Evolutionary conservation across 2,113 vertebrate genomes (phyloP).

Genomic region (Orientallactaga bullata): DNA sequence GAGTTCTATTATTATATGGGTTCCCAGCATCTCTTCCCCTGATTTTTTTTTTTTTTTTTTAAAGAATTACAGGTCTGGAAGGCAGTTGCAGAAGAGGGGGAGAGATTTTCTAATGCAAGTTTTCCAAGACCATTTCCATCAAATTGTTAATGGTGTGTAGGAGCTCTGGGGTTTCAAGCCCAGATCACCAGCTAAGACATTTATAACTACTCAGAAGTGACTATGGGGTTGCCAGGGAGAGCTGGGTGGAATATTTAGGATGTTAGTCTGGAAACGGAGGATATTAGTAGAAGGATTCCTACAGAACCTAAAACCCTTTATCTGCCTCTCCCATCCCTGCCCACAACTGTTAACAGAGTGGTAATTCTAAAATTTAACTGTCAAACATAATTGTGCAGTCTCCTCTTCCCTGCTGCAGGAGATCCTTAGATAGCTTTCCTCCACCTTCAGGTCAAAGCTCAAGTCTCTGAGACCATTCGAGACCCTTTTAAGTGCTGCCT

Average conservation of each 20-base stretch:
- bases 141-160: constrained; percentile 24
- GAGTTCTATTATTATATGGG: background rate
- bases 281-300: background rate
- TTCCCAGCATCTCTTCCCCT: background rate
- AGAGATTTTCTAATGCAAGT: background rate
- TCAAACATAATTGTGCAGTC: background rate
- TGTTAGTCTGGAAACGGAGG: background rate
- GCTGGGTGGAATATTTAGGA: background rate
- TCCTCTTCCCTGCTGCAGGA: background rate
- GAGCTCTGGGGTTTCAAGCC: background rate
- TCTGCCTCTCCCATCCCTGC: background rate
- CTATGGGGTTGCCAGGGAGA: background rate
- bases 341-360: background rate
- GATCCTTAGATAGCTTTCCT: background rate
- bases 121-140: constrained; percentile 41
- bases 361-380: background rate
- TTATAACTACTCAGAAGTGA: background rate
- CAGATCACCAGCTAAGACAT: background rate
- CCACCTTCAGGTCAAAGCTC: background rate
- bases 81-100: background rate
- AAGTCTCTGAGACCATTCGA: background rate
- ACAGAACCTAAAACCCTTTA: background rate
- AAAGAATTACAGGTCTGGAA: background rate
- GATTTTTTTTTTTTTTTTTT: background rate
- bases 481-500: background rate